Conservation (phyloP, 2,113 vertebrate genomes). For the Chloropsis cyanopogon region DNA sequence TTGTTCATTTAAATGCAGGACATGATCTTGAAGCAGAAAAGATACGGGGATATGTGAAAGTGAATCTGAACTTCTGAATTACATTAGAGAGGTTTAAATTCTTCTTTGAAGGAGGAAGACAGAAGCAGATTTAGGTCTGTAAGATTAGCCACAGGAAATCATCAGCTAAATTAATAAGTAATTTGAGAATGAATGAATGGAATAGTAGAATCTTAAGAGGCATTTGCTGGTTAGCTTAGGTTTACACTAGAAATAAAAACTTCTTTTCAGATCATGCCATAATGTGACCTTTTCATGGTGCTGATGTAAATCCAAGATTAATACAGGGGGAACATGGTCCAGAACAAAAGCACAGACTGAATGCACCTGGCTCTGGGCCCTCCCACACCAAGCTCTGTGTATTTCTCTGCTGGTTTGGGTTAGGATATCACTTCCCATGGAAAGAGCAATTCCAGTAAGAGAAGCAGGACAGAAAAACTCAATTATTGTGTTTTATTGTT, state of each 20-base stretch:
- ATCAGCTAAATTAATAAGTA: slow-evolving; percentile 56
- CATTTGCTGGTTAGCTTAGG: background rate
- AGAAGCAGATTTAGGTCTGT: slow-evolving; percentile 42
- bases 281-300: background rate
- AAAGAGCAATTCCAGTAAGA: background rate
- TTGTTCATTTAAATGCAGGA: slow-evolving; percentile 57
- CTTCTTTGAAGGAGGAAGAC: slow-evolving; percentile 46
- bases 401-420: background rate
- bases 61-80: slow-evolving; percentile 50
- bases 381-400: background rate
- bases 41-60: slow-evolving; percentile 50
- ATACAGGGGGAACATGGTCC: background rate
- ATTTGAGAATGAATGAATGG: slow-evolving; percentile 31
- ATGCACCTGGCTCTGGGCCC: background rate
- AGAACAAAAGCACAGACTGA: background rate
- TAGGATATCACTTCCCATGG: background rate
- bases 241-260: background rate
- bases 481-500: background rate
- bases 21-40: slow-evolving; percentile 19
- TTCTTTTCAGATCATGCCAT: background rate
- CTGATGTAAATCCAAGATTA: background rate
- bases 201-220: slow-evolving; percentile 14
- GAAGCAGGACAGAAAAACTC: background rate
- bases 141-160: slow-evolving; percentile 58
- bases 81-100: slow-evolving; percentile 53